Evolutionary conservation across 1,140 invertebrate species (phyloP), one percentile per base, ranked within the genome.

Genomic region (Anagrus nilaparvatae): DNA sequence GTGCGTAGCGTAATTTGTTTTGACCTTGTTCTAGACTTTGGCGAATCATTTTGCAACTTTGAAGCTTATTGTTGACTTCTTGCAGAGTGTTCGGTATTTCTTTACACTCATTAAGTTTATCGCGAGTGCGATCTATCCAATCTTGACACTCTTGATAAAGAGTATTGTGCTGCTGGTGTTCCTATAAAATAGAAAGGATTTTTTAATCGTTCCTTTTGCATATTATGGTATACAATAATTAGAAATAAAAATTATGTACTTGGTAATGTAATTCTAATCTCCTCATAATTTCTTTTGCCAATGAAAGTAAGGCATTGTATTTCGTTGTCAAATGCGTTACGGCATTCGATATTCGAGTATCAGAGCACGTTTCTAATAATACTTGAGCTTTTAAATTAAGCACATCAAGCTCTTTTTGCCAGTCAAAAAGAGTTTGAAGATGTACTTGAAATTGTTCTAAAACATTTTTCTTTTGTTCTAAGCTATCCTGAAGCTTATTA

Each of bases 321-420:
- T 93, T 93, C 1, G 89, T 93, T 0, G 91, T 89, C 12, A 97
- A 66, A 60, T 95, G 88, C 23, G 91, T 94, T 23, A 97, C 83
- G 8, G 85, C 87, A 67, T 94, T 95, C 9, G 90, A 93, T 25
- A 97, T 82, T 48, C 90, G 74, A 0, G 91, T 92, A 58, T 97
- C 91, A 16, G 88, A 82, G 58, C 90, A 95, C 0, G 87, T 92
- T 65, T 95, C 89, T 8, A 94, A 59, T 13, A 96, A 69, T 27
- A 82, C 78, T 62, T 95, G 91, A 9, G 90, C 91, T 55, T 81
- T 83, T 72, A 91, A 84, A 56, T 94, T 93, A n/a, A 96, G 65
- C 48, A 81, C 78, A 61, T 96, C 91, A 21, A 97, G 69, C 52
- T 91, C 86, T 32, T 82, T 81, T 68, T 96, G 92, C 87, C 91